Evolutionary conservation across 2,888 invertebrate species (phyloP).

Genomic region (Lasioglossum morio): DNA sequence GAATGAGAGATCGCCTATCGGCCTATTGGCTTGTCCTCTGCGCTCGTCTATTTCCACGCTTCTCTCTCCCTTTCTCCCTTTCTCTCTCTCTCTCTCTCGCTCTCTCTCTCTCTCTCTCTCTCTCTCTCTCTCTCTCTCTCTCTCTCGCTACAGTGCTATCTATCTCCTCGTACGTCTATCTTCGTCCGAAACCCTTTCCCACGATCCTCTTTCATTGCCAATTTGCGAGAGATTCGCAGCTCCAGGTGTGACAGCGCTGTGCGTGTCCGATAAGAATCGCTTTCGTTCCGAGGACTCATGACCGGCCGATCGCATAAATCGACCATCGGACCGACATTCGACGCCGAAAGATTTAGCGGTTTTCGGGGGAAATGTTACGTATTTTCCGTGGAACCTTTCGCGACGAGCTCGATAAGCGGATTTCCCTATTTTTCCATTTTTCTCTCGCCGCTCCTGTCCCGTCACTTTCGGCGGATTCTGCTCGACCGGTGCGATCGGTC

Average conservation of each 20-base stretch:
- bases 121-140: constrained; percentile 7
- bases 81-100: constrained; percentile 8
- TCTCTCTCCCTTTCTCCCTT: constrained; percentile 17
- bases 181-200: constrained; percentile 39
- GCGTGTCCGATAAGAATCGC: constrained; percentile 57
- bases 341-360: constrained; percentile 46
- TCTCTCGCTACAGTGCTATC: constrained; percentile 1
- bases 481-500: neutral
- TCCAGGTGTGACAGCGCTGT: constrained; percentile 44
- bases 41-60: constrained; percentile 38
- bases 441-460: neutral
- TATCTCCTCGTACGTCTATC: constrained; percentile 15
- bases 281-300: constrained; percentile 9
- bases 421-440: constrained; percentile 4
- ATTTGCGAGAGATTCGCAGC: constrained; percentile 68
- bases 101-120: constrained; percentile 20
- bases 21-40: constrained; percentile 59
- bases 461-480: neutral
- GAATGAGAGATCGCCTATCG: constrained; percentile 75
- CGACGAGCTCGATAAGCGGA: constrained; percentile 29
- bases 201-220: constrained; percentile 55
- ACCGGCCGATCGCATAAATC: constrained; percentile 53
- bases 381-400: constrained; percentile 34
- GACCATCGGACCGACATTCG: constrained; percentile 16
- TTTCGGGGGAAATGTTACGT: constrained; percentile 22